Evolutionary conservation across 92 coral and sea anemone species (phyloP), one percentile per base, ranked within the genome.

Genomic region (Chrysogorgia sp.): DNA sequence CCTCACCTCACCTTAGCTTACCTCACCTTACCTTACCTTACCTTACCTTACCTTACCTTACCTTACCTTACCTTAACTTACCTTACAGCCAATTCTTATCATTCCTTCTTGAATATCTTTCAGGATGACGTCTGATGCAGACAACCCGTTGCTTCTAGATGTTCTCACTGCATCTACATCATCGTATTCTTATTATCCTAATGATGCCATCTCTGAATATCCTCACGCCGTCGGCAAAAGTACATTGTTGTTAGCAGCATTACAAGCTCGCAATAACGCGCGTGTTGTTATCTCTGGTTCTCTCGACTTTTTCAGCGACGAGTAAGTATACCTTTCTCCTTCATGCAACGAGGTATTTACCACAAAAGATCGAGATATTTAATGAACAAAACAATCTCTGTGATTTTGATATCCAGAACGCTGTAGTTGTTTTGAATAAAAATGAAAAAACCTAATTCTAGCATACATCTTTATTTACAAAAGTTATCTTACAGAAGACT

Each of bases 201-300:
- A 94, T 76, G 86, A 87, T 22, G 90, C 90, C 43, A 91, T 94
- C 34, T 82, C 94, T 1, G 98, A 93, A 89, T 94, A 94, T 52
- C 98, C 98, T 25, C 98, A 94, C 74, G 98, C 98, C 1, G 98
- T 94, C 32, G 98, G 98, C 58, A 87, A 88, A 79, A 94, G 98
- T 57, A 91, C 98, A 29, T 83, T 94, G 55, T 61, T 94, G 87
- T 80, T 94, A 35, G 92, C 98, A n/a, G 98, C 93, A 2, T 90
- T 94, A 55, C 98, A 94, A 67, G 98, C 98, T 81, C 88, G 98
- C 75, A 93, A 93, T 85, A 93, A 93, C 83, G 98, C 98, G n/a
- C 81, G 98, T 41, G 98, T 93, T n/a, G 92, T 91, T 20, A 91
- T 93, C 79, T 85, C 96, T 47, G 98, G 98, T 49, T 93, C 98